Evolutionary conservation across 2,797 vertebrate genomes (phyloP), one percentile per base, ranked within the genome.

Genomic region (Pangasius sanitwongsei): DNA sequence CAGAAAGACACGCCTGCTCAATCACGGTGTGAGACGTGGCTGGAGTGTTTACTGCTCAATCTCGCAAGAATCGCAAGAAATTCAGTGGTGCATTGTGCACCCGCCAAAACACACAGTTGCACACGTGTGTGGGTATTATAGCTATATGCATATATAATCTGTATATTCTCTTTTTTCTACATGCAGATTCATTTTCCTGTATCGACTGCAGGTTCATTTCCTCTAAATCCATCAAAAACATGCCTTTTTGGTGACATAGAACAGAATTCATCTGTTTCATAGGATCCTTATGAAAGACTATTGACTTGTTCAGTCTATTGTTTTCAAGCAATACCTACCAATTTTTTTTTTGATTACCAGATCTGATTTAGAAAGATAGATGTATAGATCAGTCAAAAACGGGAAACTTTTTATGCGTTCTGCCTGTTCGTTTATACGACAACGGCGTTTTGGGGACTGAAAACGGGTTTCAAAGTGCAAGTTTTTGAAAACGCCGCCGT

Each of bases 41-140:
- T 87, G 83, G 34, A 50, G 70, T 13, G 50, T 87, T 84, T 70
- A 75, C 85, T 44, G 85, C 86, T 87, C 87, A 37, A 86, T 83
- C 83, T 85, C 57, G 3, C 81, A 72, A 75, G 41, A 50, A 5
- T 44, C 41, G 41, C 65, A 61, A 8, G 74, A 82, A 85, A 77
- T 34, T 13, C 86, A 53, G 59, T 41, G 18, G 77, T 57, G 34
- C 41, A 53, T 15, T 28, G 13, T 82, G 69, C 53, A 41, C 61
- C 75, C 70, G 83, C 70, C 83, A 70, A 69, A 85, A 69, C 18
- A 53, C n/a, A 70, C 25, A 41, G 20, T 28, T 34, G 13, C 31
- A 61, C 15, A 55, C 16, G 1, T 9, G 13, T 6, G 25, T n/a
- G 15, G 2, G 7, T 34, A 57, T 57, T 34, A 57, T 20, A 80